A percentile compares a stretch with the other conserved stretches of the same genome.
Evolutionary conservation across 2,797 vertebrate genomes (phyloP).

Genomic region (Garrulus glandarius): DNA sequence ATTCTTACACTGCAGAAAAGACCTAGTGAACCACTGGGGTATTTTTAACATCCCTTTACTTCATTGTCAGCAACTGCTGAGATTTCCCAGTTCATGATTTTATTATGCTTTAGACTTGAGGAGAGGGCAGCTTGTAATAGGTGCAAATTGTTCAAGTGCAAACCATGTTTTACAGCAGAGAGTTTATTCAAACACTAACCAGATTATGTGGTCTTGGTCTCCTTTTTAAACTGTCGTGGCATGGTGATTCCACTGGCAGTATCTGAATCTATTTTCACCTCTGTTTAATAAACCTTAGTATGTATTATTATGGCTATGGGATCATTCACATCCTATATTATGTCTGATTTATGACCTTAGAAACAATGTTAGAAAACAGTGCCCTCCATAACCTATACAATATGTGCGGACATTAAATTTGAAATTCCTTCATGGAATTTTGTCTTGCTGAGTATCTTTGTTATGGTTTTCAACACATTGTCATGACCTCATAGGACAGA

Average conservation of each 20-base stretch:
- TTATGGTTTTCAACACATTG: neutral
- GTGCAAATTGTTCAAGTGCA: neutral
- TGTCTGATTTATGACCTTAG: neutral
- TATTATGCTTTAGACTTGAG: neutral
- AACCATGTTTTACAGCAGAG: neutral
- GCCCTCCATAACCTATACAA: neutral
- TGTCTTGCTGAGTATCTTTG: neutral
- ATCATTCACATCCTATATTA: neutral
- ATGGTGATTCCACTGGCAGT: neutral
- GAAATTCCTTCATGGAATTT: neutral
- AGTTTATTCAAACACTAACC: neutral
- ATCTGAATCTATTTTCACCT: neutral
- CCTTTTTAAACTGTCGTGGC: neutral
- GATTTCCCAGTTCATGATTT: neutral
- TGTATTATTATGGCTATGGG: neutral
- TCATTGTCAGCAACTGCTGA: neutral
- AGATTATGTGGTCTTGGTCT: neutral
- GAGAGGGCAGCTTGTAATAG: neutral
- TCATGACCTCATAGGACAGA: neutral
- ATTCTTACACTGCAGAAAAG: neutral
- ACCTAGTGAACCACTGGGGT: neutral
- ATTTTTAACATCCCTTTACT: neutral
- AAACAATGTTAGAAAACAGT: neutral
- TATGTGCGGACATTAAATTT: neutral
- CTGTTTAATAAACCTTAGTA: neutral